Base-by-base conservation (phyloP, 1,140 invertebrate species). In the Drosophila littoralis region DNA sequence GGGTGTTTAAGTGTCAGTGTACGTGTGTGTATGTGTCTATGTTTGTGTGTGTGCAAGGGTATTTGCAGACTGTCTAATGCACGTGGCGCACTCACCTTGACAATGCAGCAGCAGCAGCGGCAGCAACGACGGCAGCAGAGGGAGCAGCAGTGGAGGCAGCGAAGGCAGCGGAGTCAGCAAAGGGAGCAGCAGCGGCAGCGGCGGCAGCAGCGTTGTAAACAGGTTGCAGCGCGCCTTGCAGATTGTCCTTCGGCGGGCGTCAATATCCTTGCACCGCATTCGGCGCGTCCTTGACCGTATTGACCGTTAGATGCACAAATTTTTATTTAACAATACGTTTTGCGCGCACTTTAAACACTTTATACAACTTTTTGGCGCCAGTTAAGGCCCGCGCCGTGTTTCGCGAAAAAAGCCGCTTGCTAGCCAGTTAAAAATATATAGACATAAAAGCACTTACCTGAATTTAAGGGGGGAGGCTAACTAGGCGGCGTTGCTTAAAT, bases 331-430 rank as follows among this genome's bases (percentile, higher is more conserved):
- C 67, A 50, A 36, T 15, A 32, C 50, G 9, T 35, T 59, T 42
- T 6, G 17, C 40, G 43, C 12, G 42, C 40, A 65, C 58, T 64
- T 51, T 6, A 36, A 69, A 61, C 40, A 60, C 64, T 45, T 13
- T 9, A 5, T 28, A 52, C 43, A 35, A 69, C 28, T 35, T 64
- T 66, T 75, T 75, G 73, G 73, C 73, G 73, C 72, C 66, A 57
- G 42, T 55, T 54, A 35, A 12, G 1, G 35, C 72, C 28, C 46
- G 9, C 61, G 40, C 32, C 8, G 22, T 38, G 50, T 42, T 42
- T 54, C 64, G 17, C 48, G 38, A 59, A 17, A 65, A 45, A 71
- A 6, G 45, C 68, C 54, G 46, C 51, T 57, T 8, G 51, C 43
- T 15, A 59, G 40, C 35, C 57, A 33, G 6, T 28, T 5, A 28